Conservation (phyloP, 2,888 invertebrate species). For the Latheticus oryzae region DNA sequence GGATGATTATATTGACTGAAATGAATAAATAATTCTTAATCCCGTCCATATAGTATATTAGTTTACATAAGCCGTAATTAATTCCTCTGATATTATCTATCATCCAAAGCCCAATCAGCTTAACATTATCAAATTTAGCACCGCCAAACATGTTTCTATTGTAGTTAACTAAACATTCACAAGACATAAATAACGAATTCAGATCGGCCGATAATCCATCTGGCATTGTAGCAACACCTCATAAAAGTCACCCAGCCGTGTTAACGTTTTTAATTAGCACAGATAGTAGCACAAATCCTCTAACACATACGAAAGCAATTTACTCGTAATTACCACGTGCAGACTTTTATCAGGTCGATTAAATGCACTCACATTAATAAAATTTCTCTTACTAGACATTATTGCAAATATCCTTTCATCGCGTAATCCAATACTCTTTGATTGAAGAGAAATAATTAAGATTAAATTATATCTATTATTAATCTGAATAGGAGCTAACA, state of each 20-base stretch:
- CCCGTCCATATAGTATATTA: neutral
- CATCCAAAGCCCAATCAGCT: too few species aligned
- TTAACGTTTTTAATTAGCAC: slow-evolving; percentile 38
- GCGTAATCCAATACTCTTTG: slow-evolving; percentile 29
- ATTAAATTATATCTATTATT: too few species aligned
- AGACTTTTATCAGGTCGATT: slow-evolving; percentile 32
- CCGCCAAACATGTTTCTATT: too few species aligned
- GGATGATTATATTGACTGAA: too few species aligned
- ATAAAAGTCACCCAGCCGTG: slow-evolving; percentile 40
- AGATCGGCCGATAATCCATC: slow-evolving; percentile 35
- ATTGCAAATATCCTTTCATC: slow-evolving; percentile 32
- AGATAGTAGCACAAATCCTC: slow-evolving; percentile 23
- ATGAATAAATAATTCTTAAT: neutral
- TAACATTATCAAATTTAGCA: too few species aligned
- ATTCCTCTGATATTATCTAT: slow-evolving; percentile 4
- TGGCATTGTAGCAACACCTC: slow-evolving; percentile 38
- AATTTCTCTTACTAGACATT: slow-evolving; percentile 32
- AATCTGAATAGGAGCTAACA: too few species aligned
- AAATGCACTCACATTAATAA: slow-evolving; percentile 24
- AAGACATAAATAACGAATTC: slow-evolving; percentile 32
- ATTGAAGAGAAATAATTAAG: slow-evolving; percentile 37
- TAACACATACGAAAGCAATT: slow-evolving; percentile 33
- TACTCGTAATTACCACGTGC: slow-evolving; percentile 31
- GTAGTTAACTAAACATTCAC: slow-evolving; percentile 36
- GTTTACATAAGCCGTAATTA: slow-evolving; percentile 4